Conservation (phyloP, 2,888 invertebrate genomes). For the Pemphredon lugubris region DNA sequence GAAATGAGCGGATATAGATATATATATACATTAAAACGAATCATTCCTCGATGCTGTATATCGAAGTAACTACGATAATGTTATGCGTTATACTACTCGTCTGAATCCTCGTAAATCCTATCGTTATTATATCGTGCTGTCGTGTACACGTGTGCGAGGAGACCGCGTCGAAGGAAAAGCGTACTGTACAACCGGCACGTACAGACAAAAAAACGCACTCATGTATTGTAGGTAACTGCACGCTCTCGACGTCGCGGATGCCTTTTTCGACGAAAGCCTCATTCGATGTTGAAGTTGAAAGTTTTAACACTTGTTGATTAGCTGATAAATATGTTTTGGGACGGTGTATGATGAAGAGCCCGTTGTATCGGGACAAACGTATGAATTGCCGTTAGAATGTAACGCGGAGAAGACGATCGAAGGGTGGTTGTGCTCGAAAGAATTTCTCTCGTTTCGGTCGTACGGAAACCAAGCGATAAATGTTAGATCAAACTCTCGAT, state of each 20-base stretch:
- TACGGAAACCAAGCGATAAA: conserved; percentile 32
- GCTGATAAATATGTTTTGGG: conserved; percentile 60
- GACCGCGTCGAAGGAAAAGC: conserved; percentile 37
- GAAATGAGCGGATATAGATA: conserved; percentile 58
- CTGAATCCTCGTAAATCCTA: conserved; percentile 74
- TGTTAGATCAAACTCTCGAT: conserved; percentile 48
- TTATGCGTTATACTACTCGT: conserved; percentile 76
- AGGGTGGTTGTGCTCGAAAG: conserved; percentile 57
- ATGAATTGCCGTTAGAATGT: conserved; percentile 52
- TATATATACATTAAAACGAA: conserved; percentile 78
- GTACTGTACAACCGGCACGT: conserved; percentile 38
- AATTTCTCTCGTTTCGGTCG: conserved; percentile 61
- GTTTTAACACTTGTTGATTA: conserved; percentile 79
- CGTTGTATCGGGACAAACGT: conserved; percentile 40
- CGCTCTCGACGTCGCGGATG: conserved; percentile 76
- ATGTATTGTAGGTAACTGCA: conserved; percentile 62
- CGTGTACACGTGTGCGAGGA: conserved; percentile 50
- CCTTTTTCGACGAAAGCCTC: conserved; percentile 75
- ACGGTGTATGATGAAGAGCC: conserved; percentile 23
- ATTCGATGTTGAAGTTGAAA: conserved; percentile 80
- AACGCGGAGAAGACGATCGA: conserved; percentile 56
- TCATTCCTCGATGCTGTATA: conserved; percentile 80
- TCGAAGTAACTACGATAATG: conserved; percentile 77
- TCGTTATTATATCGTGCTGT: conserved; percentile 69
- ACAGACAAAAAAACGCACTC: conserved; percentile 50